Conservation (phyloP, 1,140 invertebrate species). For the Heliconius melpomene region DNA sequence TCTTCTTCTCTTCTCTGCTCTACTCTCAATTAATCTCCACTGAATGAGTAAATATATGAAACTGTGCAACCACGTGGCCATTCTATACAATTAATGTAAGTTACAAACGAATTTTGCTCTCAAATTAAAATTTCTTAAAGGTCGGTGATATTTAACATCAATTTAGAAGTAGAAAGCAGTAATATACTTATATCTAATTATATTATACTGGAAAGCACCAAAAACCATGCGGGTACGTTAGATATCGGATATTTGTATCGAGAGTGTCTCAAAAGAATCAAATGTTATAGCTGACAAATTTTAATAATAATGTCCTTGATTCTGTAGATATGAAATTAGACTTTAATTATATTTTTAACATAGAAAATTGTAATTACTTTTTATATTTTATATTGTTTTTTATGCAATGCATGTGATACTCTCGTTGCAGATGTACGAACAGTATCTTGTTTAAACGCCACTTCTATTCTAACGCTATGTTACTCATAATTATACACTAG, state of each 20-base stretch:
- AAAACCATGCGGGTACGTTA: conserved; percentile 55
- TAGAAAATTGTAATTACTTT: neutral
- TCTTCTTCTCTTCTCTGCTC: conserved; percentile 21
- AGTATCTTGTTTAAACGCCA: conserved; percentile 51
- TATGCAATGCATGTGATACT: conserved; percentile 42
- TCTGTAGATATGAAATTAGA: neutral
- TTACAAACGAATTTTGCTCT: conserved; percentile 66
- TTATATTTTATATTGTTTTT: conserved; percentile 35
- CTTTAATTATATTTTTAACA: neutral
- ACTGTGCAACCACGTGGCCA: conserved; percentile 66
- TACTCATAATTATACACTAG: conserved; percentile 64
- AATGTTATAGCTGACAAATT: neutral
- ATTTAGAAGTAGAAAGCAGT: conserved; percentile 60
- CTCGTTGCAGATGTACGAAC: conserved; percentile 14
- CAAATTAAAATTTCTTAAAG: conserved; percentile 58
- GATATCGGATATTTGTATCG: conserved; percentile 22
- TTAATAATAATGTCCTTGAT: neutral
- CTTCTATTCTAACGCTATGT: conserved; percentile 60
- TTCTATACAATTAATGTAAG: conserved; percentile 66
- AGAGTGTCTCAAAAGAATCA: neutral
- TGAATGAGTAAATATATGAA: conserved; percentile 32
- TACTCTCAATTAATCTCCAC: conserved; percentile 14
- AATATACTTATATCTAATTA: conserved; percentile 50
- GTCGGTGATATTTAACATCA: conserved; percentile 57
- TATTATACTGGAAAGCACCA: conserved; percentile 68